Evolutionary conservation across 2,113 vertebrate genomes (phyloP), one percentile per base, ranked within the genome.

Genomic region (Poeciliopsis prolifica): DNA sequence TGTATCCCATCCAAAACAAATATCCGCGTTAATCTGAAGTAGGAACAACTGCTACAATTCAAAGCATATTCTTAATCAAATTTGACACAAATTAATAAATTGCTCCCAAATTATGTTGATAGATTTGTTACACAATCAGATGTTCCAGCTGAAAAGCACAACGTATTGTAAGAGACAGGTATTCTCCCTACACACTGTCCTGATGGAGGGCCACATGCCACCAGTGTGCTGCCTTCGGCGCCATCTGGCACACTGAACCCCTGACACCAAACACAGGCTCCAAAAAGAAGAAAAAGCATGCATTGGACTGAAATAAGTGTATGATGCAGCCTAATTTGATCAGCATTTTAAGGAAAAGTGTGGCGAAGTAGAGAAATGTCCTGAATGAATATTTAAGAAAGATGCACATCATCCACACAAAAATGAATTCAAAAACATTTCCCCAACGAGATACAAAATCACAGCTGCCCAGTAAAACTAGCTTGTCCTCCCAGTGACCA

Each of bases 191-290:
- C 24, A 58, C 7, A 4, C 81, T 68, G 31, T 68, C 74, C 78
- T 58, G 63, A 69, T 69, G 37, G 79, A 70, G 71, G 71, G 3
- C 85, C 84, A 88, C 78, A 70, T 87, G 87, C 85, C 1, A 61
- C 78, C 35, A n/a, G 77, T 86, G 86, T 80, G 82, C 87, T 81
- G 80, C 87, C 86, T 69, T 80, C 83, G 84, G 88, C 78, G 82
- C 86, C 80, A 91, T 81, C 85, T 91, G 91, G 91, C 89, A 91
- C 87, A 91, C 82, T 90, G 87, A 91, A 90, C 87, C 88, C 68
- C 82, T 85, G 86, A 88, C 89, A 86, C 84, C 12, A 19, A 14
- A 26, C 42, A 33, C 63, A 2, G 77, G 15, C 68, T 70, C 26
- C 35, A 73, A 7, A 73, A 7, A 7, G 5, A 1, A 15, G 1